phyloP scores from a whole-genome alignment of 2,888 invertebrate species.

The Stictocephala bisonia region DNA sequence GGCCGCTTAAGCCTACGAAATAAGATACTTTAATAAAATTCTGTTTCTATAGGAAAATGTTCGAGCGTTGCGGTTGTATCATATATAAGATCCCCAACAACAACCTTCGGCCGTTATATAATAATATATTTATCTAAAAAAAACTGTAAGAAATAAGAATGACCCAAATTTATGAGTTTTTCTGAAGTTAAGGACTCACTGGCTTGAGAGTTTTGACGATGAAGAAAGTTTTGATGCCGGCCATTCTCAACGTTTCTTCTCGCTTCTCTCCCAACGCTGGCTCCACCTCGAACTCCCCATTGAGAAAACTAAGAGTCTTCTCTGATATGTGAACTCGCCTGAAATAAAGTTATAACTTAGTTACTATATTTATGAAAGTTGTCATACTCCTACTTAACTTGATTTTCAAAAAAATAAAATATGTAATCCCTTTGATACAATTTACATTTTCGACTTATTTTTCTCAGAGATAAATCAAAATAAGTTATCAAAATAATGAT shows the following conservation, averaged over 20 bases:
- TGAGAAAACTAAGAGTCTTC: constrained; percentile 86
- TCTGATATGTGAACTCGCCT: constrained; percentile 95
- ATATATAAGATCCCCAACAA: no score
- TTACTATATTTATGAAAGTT: background rate
- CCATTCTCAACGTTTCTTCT: constrained; percentile 89
- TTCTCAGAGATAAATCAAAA: background rate
- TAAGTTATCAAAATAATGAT: no score
- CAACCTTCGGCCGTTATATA: no score
- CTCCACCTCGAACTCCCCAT: constrained; percentile 93
- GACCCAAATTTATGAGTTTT: constrained; percentile 12
- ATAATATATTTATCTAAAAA: constrained; percentile 9
- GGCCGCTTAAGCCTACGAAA: no score
- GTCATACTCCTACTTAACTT: no score
- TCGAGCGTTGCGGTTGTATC: no score
- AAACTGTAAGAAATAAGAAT: constrained; percentile 1
- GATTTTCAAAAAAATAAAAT: no score
- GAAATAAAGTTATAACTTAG: constrained; percentile 62
- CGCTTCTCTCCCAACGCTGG: constrained; percentile 89
- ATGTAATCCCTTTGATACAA: no score
- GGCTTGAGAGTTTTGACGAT: constrained; percentile 88
- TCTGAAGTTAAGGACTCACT: no score
- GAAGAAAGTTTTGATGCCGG: constrained; percentile 92
- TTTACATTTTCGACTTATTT: no score
- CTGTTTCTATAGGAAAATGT: no score
- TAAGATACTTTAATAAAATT: no score